Conservation (phyloP, 2,888 invertebrate species). For the Pimpla rufipes region DNA sequence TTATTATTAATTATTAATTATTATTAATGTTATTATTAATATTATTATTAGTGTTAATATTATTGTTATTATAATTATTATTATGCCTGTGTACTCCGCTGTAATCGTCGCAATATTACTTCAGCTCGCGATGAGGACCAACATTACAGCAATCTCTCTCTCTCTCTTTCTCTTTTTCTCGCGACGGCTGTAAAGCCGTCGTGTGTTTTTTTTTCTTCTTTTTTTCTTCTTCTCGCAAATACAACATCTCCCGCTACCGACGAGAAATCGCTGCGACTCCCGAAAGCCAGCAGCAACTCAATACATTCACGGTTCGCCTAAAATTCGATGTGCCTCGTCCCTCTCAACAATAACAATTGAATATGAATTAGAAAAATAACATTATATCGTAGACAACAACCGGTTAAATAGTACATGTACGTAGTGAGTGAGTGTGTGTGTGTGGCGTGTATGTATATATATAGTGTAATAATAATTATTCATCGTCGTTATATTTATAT, state of each 20-base stretch:
- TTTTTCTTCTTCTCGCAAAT: constrained; percentile 46
- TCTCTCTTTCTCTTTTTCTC: neutral
- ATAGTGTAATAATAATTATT: constrained; percentile 59
- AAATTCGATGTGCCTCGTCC: constrained; percentile 83
- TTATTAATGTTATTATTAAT: neutral
- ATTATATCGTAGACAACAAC: constrained; percentile 85
- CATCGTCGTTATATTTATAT: constrained; percentile 47
- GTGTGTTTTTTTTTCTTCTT: no score
- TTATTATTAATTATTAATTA: constrained; percentile 1
- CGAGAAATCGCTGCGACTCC: constrained; percentile 42
- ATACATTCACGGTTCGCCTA: constrained; percentile 71
- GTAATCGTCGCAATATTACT: constrained; percentile 29
- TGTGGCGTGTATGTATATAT: constrained; percentile 59
- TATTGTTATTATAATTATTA: constrained; percentile 10
- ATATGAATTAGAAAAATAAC: constrained; percentile 85
- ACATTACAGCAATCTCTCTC: constrained; percentile 53
- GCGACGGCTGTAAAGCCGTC: neutral
- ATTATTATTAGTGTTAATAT: constrained; percentile 28
- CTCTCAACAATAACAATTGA: constrained; percentile 85
- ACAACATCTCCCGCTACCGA: constrained; percentile 24
- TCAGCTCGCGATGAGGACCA: constrained; percentile 64
- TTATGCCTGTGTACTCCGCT: constrained; percentile 21
- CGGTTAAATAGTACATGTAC: constrained; percentile 81
- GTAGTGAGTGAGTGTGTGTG: constrained; percentile 72
- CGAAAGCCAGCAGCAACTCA: constrained; percentile 68